Conservation (phyloP, 1,140 invertebrate species). For the Campodea augens region DNA sequence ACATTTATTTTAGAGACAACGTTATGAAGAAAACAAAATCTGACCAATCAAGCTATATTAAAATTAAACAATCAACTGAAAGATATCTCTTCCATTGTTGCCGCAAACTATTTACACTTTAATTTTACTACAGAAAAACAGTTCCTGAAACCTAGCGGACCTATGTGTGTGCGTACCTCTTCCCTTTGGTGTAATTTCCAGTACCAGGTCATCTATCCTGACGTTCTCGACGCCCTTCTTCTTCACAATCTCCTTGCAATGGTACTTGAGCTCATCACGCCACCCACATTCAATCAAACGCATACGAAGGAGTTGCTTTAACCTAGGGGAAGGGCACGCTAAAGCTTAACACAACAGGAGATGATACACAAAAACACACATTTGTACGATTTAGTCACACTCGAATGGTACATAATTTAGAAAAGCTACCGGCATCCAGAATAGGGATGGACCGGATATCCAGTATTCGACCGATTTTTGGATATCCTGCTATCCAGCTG, state of each 20-base stretch:
- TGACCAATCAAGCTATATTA: no score
- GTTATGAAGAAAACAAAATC: no score
- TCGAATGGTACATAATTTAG: not conserved
- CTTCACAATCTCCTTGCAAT: slow-evolving; percentile 60
- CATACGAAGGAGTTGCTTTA: slow-evolving; percentile 60
- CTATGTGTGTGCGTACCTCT: no score
- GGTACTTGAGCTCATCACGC: slow-evolving; percentile 64
- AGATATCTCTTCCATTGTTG: no score
- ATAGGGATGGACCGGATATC: no score
- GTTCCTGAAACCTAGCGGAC: no score
- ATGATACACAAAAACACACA: not conserved
- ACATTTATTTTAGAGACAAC: no score
- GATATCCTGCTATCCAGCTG: no score
- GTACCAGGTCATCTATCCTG: slow-evolving; percentile 59
- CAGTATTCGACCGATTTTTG: no score
- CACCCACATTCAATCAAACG: slow-evolving; percentile 75
- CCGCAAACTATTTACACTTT: no score
- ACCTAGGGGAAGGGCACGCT: slow-evolving; percentile 28
- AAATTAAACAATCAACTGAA: no score
- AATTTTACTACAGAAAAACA: no score
- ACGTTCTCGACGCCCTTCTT: slow-evolving; percentile 51
- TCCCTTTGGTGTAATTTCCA: slow-evolving; percentile 60
- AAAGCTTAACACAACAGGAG: not conserved
- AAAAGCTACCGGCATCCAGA: not conserved
- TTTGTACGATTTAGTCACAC: not conserved